Percentiles rank a stretch among this genome's conserved stretches.
These are phyloP conservation scores for Tyria jacobaeae DNA, from an alignment of 2,888 invertebrate genomes.

Conservation along the genomic window DNA sequence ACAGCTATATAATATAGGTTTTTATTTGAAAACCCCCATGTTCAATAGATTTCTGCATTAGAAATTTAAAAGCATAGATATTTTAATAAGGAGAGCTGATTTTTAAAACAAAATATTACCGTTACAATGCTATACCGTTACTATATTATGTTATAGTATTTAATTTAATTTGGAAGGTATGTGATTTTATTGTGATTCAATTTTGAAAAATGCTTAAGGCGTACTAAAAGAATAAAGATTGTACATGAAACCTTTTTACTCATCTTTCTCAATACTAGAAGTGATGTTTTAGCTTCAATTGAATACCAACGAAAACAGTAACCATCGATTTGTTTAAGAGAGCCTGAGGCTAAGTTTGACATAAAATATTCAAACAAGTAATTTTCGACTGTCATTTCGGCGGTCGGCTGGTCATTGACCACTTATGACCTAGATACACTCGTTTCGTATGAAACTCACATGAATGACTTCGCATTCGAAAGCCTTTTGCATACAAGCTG, in stretches of 20 bases:
- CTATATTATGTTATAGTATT: too few relatives aligned
- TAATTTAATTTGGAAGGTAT: too few relatives aligned
- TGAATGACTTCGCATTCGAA: constrained; percentile 24
- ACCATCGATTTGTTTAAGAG: constrained; percentile 8
- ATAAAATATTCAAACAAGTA: constrained; percentile 22
- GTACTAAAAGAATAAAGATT: neutral
- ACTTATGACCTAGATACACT: constrained; percentile 23
- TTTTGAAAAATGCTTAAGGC: too few relatives aligned
- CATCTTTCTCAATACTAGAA: constrained; percentile 5
- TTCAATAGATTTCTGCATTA: neutral
- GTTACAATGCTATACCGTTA: too few relatives aligned
- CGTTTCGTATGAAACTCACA: constrained; percentile 28
- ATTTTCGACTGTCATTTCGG: constrained; percentile 23
- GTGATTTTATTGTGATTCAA: neutral
- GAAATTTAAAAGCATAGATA: too few relatives aligned
- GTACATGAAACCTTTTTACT: neutral
- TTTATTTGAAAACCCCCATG: too few relatives aligned
- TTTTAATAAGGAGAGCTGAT: too few relatives aligned
- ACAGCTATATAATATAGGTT: too few relatives aligned
- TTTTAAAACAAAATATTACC: too few relatives aligned
- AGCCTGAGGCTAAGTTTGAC: constrained; percentile 14
- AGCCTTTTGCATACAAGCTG: constrained; percentile 20
- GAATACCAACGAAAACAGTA: constrained; percentile 21
- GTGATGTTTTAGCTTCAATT: constrained; percentile 14
- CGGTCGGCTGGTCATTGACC: constrained; percentile 25